Base-by-base conservation (phyloP, 2,113 vertebrate genomes). In the Australoheros scitulus region DNA sequence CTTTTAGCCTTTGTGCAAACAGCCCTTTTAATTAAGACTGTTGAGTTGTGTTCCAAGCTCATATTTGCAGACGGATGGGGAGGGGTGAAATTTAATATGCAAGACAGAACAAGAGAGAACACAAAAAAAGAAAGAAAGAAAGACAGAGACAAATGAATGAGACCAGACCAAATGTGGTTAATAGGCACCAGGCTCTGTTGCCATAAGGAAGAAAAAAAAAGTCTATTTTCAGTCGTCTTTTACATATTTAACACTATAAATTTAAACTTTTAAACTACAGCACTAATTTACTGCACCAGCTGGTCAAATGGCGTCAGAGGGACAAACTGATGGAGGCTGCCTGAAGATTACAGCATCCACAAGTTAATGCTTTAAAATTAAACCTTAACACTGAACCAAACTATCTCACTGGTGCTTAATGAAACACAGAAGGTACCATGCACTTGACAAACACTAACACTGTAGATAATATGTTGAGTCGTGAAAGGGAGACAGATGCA, bases 11-110 rank as follows among this genome's bases (percentile, higher is more conserved):
- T 87, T 88, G 84, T 88, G 80, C 87, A 91, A 93, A 89, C 81
- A 93, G 63, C 55, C 85, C 82, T 88, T 91, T 92, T 91, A 92
- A 93, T 93, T 91, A 93, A 90, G 91, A 89, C 84, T 85, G 80
- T 61, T 87, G 84, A 65, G 38, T 88, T 79, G 84, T 72, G 85
- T 85, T 85, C 81, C 32, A 20, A 82, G 80, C 82, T 88, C 72
- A 80, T 90, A 84, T 94, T 89, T 86, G 79, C 72, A 84, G 65
- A 89, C 83, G 7, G 68, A 77, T 81, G 24, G 15, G 72, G 75
- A 56, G 41, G 86, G 77, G 76, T 77, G 86, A 82, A 75, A 86
- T 34, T 77, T 64, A 79, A 38, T 38, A 59, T 61, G 61, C 61
- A 75, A 83, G 50, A 61, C 50, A 78, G 76, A 85, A 65, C 29